Conservation (phyloP, 2,888 invertebrate species). For the Bombylius major region DNA sequence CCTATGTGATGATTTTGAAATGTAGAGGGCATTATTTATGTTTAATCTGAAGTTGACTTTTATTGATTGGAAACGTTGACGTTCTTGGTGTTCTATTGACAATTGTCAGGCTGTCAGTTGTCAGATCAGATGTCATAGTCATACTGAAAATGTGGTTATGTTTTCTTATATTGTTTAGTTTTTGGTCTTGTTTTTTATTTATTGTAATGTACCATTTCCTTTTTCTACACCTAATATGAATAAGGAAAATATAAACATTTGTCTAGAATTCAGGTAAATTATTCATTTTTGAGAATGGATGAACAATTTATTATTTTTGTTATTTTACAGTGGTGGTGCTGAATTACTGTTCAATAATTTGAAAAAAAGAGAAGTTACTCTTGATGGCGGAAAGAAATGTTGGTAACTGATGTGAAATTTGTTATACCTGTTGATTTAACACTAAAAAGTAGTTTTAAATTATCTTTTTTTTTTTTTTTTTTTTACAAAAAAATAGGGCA, state of each 20-base stretch:
- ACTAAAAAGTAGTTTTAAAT: slow-evolving; percentile 19
- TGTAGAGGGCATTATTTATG: too few species aligned
- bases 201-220: too few species aligned
- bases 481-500: slow-evolving; percentile 41
- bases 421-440: neutral
- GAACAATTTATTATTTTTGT: neutral
- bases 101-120: too few species aligned
- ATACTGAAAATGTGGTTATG: too few species aligned
- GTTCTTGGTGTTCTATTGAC: too few species aligned
- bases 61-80: too few species aligned
- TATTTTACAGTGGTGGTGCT: slow-evolving; percentile 66
- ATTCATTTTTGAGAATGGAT: neutral
- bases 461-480: slow-evolving; percentile 25
- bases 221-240: too few species aligned
- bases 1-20: too few species aligned
- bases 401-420: neutral
- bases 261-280: neutral
- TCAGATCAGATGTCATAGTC: too few species aligned
- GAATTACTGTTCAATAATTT: slow-evolving; percentile 79
- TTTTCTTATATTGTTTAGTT: too few species aligned
- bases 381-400: slow-evolving; percentile 45
- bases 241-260: neutral
- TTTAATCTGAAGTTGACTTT: too few species aligned
- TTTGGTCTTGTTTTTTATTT: too few species aligned
- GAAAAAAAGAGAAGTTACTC: slow-evolving; percentile 53